Conservation (phyloP, 2,888 invertebrate species). For the Formica aserva region DNA sequence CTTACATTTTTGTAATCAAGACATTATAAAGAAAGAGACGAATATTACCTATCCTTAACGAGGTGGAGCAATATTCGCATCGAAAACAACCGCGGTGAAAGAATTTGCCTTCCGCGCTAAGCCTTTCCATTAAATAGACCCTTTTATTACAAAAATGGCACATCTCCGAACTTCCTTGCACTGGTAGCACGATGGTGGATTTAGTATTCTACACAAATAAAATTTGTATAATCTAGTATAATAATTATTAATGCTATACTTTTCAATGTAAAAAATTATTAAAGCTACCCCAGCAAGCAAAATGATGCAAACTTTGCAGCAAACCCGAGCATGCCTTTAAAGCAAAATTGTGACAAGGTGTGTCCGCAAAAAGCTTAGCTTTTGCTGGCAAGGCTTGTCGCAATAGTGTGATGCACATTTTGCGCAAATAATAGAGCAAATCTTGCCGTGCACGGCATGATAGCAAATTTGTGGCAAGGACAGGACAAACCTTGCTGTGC, state of each 20-base stretch:
- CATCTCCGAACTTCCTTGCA: slow-evolving; percentile 90
- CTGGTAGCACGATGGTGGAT: slow-evolving; percentile 88
- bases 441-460: too few species aligned
- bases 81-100: slow-evolving; percentile 97
- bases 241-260: neutral
- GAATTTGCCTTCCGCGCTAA: slow-evolving; percentile 95
- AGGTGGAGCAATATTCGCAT: slow-evolving; percentile 96
- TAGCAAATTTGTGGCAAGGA: too few species aligned
- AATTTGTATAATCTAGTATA: slow-evolving; percentile 38
- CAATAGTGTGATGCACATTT: too few species aligned
- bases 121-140: slow-evolving; percentile 97
- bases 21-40: neutral
- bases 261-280: slow-evolving; percentile 38
- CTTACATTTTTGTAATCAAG: neutral
- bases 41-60: slow-evolving; percentile 90
- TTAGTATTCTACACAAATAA: slow-evolving; percentile 87
- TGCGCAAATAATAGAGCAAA: too few species aligned
- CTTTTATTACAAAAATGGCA: slow-evolving; percentile 96
- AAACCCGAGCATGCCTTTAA: too few species aligned
- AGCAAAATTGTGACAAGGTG: too few species aligned
- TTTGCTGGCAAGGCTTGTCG: too few species aligned
- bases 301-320: too few species aligned
- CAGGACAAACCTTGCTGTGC: too few species aligned
- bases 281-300: neutral
- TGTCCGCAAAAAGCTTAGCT: too few species aligned